Evolutionary conservation across 2,113 vertebrate species (phyloP), one percentile per base, ranked within the genome.

Genomic region (Ophthalmolycus amberensis): DNA sequence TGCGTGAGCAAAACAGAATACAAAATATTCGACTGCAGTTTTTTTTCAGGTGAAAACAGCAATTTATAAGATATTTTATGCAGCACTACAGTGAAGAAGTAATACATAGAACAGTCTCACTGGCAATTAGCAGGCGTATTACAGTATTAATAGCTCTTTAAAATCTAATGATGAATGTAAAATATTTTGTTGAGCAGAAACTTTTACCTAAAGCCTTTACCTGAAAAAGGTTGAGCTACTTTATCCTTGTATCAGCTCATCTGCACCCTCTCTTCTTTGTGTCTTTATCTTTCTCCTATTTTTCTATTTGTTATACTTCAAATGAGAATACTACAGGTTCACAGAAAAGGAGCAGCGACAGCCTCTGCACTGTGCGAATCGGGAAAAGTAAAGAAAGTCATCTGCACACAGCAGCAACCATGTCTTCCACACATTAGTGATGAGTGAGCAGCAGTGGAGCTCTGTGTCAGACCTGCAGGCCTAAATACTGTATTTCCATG

Each of bases 381-480:
- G 34, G 34, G 15, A 9, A 44, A 9, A 56, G 54, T 27, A 42
- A 29, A 22, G 12, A 34, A 79, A 40, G 40, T 40, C 59, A 18
- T 64, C 22, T 27, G 32, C 37, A 44, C 38, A 40, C 52, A n/a
- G 52, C 58, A 63, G 69, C 25, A 25, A 9, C 12, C 3, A 14
- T 60, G 46, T 77, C 73, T 46, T 65, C 38, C 40, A 58, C 67
- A 79, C 71, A 62, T 73, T 18, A 54, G 38, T 59, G 76, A 80
- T 79, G 80, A 79, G 69, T 71, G 79, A 68, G 66, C 66, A 14
- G 65, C 54, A 52, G 70, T 48, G 63, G 27, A 58, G 29, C 73
- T 85, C 32, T 37, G 38, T 86, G 79, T 83, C 77, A 77, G 79
- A 83, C 63, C 86, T 79, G 52, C 25, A 68, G 83, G 77, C 66